These are phyloP conservation scores for Myotis myotis DNA, from an alignment of 2,797 vertebrate genomes.

Conservation along the genomic window DNA sequence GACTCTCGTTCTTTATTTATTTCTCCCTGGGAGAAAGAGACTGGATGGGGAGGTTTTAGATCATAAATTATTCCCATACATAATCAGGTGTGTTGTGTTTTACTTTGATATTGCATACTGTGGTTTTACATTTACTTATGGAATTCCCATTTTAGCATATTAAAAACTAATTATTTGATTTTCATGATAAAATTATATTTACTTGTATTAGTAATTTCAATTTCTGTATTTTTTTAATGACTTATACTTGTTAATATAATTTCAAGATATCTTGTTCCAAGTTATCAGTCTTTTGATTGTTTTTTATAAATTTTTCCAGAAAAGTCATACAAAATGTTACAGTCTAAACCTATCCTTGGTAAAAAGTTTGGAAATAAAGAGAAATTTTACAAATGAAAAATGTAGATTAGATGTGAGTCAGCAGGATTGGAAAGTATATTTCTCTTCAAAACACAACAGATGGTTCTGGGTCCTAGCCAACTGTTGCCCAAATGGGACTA, in stretches of 20 bases:
- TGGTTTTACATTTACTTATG: slow-evolving; percentile 27
- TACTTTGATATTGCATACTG: slow-evolving; percentile 45
- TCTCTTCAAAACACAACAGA: neutral
- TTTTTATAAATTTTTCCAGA: neutral
- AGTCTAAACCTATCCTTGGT: neutral
- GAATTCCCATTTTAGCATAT: slow-evolving; percentile 27
- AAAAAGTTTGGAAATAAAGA: neutral
- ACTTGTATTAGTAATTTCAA: slow-evolving; percentile 21
- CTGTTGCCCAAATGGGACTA: neutral
- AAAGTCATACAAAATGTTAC: neutral
- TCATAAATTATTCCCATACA: slow-evolving; percentile 65
- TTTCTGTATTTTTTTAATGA: slow-evolving; percentile 39
- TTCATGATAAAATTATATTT: slow-evolving; percentile 39
- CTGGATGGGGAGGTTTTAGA: slow-evolving; percentile 57
- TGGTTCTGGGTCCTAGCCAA: neutral
- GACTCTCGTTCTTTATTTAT: slow-evolving; percentile 76
- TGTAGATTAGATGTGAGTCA: neutral
- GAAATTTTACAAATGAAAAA: neutral
- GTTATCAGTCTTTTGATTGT: neutral
- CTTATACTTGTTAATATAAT: neutral
- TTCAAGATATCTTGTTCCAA: neutral
- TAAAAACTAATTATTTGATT: slow-evolving; percentile 37
- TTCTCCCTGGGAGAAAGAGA: slow-evolving; percentile 68
- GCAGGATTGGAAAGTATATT: neutral
- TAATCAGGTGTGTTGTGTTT: slow-evolving; percentile 54